Conservation (phyloP, 2,113 vertebrate species). For the Aplodontia rufa region DNA sequence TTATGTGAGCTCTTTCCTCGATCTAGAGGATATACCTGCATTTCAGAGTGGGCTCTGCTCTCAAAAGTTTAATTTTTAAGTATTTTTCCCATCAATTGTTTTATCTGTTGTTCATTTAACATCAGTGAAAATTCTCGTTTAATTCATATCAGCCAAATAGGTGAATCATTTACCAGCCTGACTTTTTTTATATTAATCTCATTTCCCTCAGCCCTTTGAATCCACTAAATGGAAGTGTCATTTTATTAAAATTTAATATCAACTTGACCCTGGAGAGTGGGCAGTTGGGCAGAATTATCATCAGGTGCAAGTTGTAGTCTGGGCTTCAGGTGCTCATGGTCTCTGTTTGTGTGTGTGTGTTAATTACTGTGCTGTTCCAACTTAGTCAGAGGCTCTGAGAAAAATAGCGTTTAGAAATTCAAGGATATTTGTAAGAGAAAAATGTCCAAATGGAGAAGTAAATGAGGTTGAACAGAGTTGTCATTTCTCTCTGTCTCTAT, state of each 20-base stretch:
- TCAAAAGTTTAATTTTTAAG: conserved; percentile 26
- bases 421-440: conserved; percentile 14
- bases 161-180: conserved; percentile 1
- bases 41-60: background rate
- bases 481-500: background rate
- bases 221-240: conserved; percentile 2
- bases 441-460: conserved; percentile 45
- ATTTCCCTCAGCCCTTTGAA: conserved; percentile 35
- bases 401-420: conserved; percentile 15
- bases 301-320: conserved; percentile 33
- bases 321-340: background rate
- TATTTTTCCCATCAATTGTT: conserved; percentile 14
- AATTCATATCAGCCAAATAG: conserved; percentile 9
- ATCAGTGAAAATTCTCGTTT: background rate
- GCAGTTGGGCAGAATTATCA: conserved; percentile 22
- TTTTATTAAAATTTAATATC: conserved; percentile 65
- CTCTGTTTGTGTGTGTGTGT: background rate
- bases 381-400: background rate
- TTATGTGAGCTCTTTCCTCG: background rate
- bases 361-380: background rate
- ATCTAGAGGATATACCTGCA: background rate
- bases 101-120: conserved; percentile 39
- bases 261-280: conserved; percentile 38
- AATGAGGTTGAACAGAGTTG: conserved; percentile 31
- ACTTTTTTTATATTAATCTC: conserved; percentile 44